Percentiles rank a stretch among this genome's conserved stretches.
These are phyloP conservation scores for Fabriciana adippe DNA, from an alignment of 2,888 invertebrate species.

Conservation along the genomic window DNA sequence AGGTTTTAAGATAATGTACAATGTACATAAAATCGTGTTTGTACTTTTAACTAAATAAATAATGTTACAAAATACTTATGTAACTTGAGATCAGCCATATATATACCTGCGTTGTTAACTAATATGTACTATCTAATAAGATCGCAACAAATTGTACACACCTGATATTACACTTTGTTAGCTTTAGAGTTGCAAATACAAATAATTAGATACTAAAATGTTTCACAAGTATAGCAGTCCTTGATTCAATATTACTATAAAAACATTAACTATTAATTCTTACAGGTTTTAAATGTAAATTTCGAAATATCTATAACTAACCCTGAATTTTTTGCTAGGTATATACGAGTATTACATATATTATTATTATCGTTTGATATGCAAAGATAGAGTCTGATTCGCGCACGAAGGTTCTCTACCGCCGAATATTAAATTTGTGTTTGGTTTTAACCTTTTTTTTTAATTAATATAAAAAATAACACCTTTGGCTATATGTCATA, in stretches of 20 bases:
- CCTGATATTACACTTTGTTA: conserved; percentile 14
- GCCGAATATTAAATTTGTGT: no score
- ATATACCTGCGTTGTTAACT: conserved; percentile 3
- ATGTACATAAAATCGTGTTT: conserved; percentile 29
- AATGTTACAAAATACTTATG: conserved; percentile 19
- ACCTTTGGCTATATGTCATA: no score
- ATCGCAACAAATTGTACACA: conserved; percentile 17
- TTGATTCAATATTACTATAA: conserved; percentile 3
- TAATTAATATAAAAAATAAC: no score
- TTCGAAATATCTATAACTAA: no score
- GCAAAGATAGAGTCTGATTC: no score
- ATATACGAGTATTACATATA: no score
- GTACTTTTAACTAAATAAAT: conserved; percentile 30
- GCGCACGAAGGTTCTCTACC: no score
- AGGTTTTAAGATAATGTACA: conserved; percentile 24
- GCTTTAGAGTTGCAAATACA: conserved; percentile 18
- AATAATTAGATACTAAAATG: conserved; percentile 6
- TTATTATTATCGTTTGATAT: no score
- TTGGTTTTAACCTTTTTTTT: no score
- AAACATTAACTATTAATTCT: no score
- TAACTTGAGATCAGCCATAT: conserved; percentile 18
- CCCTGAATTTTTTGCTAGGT: no score
- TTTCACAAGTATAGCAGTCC: background rate
- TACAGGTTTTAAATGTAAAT: no score
- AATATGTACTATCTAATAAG: conserved; percentile 14